Percentiles rank a stretch among this genome's conserved stretches.
Evolutionary conservation across 2,113 vertebrate genomes (phyloP).

Genomic region (Nymphicus hollandicus): DNA sequence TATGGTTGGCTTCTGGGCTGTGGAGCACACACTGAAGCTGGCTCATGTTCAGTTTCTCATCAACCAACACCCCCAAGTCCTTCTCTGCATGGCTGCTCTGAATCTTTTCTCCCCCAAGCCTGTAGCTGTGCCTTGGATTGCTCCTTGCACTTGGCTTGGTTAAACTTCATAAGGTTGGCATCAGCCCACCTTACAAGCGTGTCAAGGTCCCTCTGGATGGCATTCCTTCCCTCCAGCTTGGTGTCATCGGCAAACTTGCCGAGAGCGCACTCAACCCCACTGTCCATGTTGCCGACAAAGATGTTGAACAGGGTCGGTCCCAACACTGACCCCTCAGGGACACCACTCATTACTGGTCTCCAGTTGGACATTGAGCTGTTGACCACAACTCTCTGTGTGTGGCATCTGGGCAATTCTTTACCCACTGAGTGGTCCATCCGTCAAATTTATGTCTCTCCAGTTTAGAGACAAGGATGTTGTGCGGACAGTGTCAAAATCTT

Average conservation of each 20-base stretch:
- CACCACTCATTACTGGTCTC: neutral
- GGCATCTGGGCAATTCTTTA: neutral
- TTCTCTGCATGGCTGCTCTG: too few relatives aligned
- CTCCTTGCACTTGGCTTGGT: too few relatives aligned
- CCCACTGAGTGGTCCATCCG: too few relatives aligned
- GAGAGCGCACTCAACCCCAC: neutral
- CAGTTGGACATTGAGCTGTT: neutral
- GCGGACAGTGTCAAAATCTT: neutral
- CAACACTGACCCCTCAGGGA: neutral
- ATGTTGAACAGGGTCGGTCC: neutral
- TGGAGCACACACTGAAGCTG: too few relatives aligned
- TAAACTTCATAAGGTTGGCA: too few relatives aligned
- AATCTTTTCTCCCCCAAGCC: too few relatives aligned
- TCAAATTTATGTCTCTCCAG: neutral
- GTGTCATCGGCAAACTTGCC: neutral
- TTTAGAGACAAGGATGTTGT: neutral
- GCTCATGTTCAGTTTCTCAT: too few relatives aligned
- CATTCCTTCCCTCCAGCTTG: neutral
- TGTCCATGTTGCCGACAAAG: neutral
- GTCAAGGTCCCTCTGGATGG: too few relatives aligned
- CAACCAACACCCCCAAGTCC: too few relatives aligned
- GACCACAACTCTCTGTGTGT: neutral
- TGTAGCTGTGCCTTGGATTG: too few relatives aligned
- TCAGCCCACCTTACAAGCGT: too few relatives aligned
- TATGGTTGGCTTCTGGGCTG: too few relatives aligned